These are phyloP conservation scores for Danaus chrysippus DNA, from an alignment of 2,888 invertebrate genomes.

Conservation along the genomic window DNA sequence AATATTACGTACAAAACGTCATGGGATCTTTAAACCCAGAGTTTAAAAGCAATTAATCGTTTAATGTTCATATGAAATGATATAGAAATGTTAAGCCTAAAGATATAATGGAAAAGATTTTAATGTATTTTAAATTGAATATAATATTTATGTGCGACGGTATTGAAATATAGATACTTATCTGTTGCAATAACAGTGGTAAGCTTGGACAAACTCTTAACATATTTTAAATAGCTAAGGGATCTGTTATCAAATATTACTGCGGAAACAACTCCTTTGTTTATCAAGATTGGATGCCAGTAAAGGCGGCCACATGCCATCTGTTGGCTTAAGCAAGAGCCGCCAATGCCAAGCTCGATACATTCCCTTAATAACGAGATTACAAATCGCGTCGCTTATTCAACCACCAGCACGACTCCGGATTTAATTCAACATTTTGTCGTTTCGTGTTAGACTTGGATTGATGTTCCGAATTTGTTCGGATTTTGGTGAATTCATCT, in stretches of 20 bases:
- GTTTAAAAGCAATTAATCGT: too few relatives aligned
- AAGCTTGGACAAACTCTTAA: neutral
- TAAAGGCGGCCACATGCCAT: conserved; percentile 45
- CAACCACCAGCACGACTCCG: conserved; percentile 17
- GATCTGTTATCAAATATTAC: conserved; percentile 3
- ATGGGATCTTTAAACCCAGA: too few relatives aligned
- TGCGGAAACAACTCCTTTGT: conserved; percentile 4
- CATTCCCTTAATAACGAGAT: conserved; percentile 58
- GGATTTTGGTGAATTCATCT: conserved; percentile 4
- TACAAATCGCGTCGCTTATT: conserved; percentile 53
- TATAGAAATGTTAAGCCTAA: too few relatives aligned
- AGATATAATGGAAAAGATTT: too few relatives aligned
- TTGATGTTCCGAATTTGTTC: conserved; percentile 5
- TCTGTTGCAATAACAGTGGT: neutral
- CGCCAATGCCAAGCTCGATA: conserved; percentile 49
- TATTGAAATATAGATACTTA: neutral
- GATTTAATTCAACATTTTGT: conserved; percentile 22
- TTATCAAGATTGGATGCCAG: conserved; percentile 5
- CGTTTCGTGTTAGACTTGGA: conserved; percentile 12
- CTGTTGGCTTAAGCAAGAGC: conserved; percentile 37
- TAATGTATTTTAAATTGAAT: too few relatives aligned
- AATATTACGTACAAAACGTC: too few relatives aligned
- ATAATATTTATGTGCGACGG: too few relatives aligned
- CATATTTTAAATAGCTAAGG: neutral
- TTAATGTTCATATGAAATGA: too few relatives aligned